A percentile compares a stretch with the other conserved stretches of the same genome.
Conservation (phyloP, 2,888 invertebrate genomes). For the Ichneumoninae sp. region DNA sequence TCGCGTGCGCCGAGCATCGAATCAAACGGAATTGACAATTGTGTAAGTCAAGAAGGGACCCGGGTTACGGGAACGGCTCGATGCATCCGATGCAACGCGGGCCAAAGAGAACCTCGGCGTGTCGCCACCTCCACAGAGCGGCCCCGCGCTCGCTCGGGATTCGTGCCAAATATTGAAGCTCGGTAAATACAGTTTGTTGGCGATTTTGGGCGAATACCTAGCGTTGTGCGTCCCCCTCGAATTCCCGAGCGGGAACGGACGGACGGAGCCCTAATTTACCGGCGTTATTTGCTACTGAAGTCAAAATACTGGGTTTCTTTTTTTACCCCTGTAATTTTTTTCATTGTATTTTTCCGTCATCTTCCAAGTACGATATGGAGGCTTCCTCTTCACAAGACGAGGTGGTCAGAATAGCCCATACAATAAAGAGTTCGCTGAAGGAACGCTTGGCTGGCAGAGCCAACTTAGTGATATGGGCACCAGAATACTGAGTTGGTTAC, state of each 20-base stretch:
- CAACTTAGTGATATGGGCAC: no score
- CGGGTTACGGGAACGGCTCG: conserved; percentile 41
- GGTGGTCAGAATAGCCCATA: no score
- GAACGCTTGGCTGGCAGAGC: no score
- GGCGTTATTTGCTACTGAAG: conserved; percentile 38
- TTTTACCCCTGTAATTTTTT: not conserved
- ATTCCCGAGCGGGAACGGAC: not conserved
- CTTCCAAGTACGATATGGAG: not conserved
- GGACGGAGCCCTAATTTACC: conserved; percentile 40
- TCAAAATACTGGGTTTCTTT: conserved; percentile 32
- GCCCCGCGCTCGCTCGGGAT: conserved; percentile 46
- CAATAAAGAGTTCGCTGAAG: not conserved
- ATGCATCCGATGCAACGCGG: conserved; percentile 45
- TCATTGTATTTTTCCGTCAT: not conserved
- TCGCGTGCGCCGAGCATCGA: conserved; percentile 37
- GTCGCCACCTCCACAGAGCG: conserved; percentile 21
- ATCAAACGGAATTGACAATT: conserved; percentile 76
- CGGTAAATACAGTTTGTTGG: conserved; percentile 73
- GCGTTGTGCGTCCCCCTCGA: not conserved
- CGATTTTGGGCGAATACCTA: conserved; percentile 64
- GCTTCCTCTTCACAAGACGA: not conserved
- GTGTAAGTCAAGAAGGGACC: conserved; percentile 65
- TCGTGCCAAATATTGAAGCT: conserved; percentile 70
- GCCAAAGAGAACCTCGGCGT: conserved; percentile 18
- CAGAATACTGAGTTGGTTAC: no score